Percentiles rank a stretch among this genome's conserved stretches.
phyloP scores from a whole-genome alignment of 2,888 invertebrate genomes.

The Zhuqinia jingwanae region DNA sequence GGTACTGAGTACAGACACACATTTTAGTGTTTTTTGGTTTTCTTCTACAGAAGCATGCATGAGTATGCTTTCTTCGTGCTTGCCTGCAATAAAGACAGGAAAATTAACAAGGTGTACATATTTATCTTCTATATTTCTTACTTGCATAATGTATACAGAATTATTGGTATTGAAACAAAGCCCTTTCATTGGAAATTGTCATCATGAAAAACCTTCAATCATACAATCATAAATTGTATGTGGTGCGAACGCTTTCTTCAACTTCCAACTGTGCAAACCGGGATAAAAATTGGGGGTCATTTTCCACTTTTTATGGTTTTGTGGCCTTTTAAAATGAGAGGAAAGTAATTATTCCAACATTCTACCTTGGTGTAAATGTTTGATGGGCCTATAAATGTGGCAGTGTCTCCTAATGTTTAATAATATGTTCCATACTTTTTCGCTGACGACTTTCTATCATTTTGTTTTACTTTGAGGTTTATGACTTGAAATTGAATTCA shows the following conservation, averaged over 20 bases:
- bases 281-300: no score
- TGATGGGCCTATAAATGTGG: background rate
- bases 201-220: constrained; percentile 7
- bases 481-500: constrained; percentile 1
- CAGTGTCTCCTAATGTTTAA: background rate
- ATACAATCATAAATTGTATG: background rate
- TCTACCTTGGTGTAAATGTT: constrained; percentile 20
- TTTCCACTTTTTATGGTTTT: background rate
- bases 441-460: background rate
- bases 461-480: background rate
- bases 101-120: background rate
- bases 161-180: background rate
- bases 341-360: background rate
- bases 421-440: background rate
- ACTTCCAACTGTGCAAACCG: no score
- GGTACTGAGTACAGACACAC: no score
- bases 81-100: constrained; percentile 23
- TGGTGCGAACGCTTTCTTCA: background rate
- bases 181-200: background rate
- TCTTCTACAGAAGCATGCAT: no score
- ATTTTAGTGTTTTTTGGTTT: no score
- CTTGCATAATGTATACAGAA: background rate
- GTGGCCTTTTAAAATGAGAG: background rate
- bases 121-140: background rate
- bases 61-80: constrained; percentile 40